Conservation (phyloP, 23 tunicate species). For the Corella eumyota region DNA sequence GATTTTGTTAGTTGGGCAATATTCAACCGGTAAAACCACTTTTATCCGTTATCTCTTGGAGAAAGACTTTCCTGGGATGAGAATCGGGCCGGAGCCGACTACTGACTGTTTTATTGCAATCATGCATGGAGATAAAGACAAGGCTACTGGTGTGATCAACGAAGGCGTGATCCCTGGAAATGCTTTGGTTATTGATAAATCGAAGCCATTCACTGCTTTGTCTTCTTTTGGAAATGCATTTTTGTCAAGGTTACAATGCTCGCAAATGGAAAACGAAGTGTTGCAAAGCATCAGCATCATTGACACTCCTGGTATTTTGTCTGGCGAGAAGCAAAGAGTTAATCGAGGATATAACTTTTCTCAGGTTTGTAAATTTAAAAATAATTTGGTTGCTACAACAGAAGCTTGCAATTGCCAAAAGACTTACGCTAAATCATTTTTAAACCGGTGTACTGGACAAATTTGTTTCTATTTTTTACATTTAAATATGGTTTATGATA, state of each 20-base stretch:
- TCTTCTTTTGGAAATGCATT: constrained; percentile 93
- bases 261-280: constrained; percentile 84
- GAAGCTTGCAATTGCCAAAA: too few relatives aligned
- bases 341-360: constrained; percentile 96
- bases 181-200: constrained; percentile 93
- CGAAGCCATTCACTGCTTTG: constrained; percentile 87
- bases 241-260: constrained; percentile 85
- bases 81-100: constrained; percentile 99
- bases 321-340: constrained; percentile 98
- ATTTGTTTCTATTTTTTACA: too few relatives aligned
- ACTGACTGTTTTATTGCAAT: constrained; percentile 97
- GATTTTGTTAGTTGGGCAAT: constrained; percentile 94
- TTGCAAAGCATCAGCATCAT: constrained; percentile 89
- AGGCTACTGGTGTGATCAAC: constrained; percentile 47
- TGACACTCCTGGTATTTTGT: constrained; percentile 98
- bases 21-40: constrained; percentile 98
- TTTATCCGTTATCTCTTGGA: constrained; percentile 93
- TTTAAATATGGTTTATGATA: too few relatives aligned
- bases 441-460: too few relatives aligned
- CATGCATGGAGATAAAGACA: constrained; percentile 74
- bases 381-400: too few relatives aligned
- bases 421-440: too few relatives aligned
- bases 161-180: constrained; percentile 99
- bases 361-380: constrained; percentile 34
- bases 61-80: constrained; percentile 98